phyloP scores from a whole-genome alignment of 2,797 vertebrate genomes.

The Gobio occitaniae region DNA sequence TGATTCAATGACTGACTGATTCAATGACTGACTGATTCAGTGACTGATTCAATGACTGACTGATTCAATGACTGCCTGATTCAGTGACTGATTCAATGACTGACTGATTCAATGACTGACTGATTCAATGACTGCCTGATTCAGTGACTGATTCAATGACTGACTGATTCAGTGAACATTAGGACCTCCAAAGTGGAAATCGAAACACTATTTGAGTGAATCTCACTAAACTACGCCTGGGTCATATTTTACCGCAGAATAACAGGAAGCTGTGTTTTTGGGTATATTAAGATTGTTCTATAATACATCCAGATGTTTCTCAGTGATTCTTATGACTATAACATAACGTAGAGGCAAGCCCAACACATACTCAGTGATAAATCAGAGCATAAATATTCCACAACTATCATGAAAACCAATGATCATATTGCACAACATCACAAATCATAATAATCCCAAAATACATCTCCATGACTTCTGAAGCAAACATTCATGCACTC shows the following conservation, averaged over 20 bases:
- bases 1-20: no score
- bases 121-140: background rate
- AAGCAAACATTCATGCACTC: background rate
- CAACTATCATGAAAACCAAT: background rate
- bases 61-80: background rate
- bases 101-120: background rate
- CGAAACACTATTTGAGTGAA: constrained; percentile 42
- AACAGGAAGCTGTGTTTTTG: background rate
- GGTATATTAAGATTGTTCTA: background rate
- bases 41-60: no score
- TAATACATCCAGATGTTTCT: background rate
- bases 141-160: no score
- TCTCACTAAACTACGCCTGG: background rate
- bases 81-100: background rate
- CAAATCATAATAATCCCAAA: no score
- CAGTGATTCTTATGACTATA: background rate
- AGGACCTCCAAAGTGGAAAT: constrained; percentile 34
- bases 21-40: no score
- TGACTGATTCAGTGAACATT: background rate
- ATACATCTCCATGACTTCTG: background rate
- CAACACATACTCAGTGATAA: background rate
- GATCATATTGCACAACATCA: no score
- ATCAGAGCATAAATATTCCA: background rate
- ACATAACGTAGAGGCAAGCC: background rate
- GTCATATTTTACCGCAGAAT: background rate